These are phyloP conservation scores for Elgaria multicarinata DNA, from an alignment of 2,113 vertebrate genomes.

Conservation along the genomic window DNA sequence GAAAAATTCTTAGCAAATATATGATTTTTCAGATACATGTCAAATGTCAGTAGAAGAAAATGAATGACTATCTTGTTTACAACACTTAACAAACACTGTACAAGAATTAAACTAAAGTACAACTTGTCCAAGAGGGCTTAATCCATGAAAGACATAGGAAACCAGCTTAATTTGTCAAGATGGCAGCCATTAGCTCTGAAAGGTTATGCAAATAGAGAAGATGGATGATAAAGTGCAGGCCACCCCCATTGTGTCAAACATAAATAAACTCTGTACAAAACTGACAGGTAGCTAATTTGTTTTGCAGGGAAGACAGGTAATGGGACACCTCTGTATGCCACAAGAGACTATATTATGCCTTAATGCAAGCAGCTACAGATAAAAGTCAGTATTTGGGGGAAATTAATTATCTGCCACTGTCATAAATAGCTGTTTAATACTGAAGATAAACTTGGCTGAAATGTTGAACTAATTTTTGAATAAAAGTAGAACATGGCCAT, in stretches of 20 bases:
- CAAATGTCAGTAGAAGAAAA: slow-evolving; percentile 51
- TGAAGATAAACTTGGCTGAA: slow-evolving; percentile 40
- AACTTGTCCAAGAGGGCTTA: slow-evolving; percentile 69
- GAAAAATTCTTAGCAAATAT: not conserved
- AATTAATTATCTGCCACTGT: slow-evolving; percentile 29
- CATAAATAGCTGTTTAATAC: slow-evolving; percentile 23
- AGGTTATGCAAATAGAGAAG: slow-evolving; percentile 79
- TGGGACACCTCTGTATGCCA: slow-evolving; percentile 59
- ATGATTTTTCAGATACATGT: not conserved
- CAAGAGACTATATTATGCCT: slow-evolving; percentile 40
- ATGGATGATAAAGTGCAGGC: slow-evolving; percentile 77
- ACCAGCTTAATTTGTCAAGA: slow-evolving; percentile 77
- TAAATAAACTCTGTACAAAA: slow-evolving; percentile 68
- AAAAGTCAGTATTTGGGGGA: slow-evolving; percentile 17
- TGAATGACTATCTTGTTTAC: slow-evolving; percentile 46
- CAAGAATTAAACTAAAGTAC: slow-evolving; percentile 64
- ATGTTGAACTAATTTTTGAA: slow-evolving; percentile 7
- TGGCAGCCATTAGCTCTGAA: slow-evolving; percentile 74
- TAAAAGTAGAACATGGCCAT: slow-evolving; percentile 23
- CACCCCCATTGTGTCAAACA: slow-evolving; percentile 74
- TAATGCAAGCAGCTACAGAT: slow-evolving; percentile 38
- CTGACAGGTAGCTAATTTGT: slow-evolving; percentile 75
- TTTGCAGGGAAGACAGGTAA: slow-evolving; percentile 66
- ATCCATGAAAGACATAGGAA: slow-evolving; percentile 78
- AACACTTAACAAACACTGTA: slow-evolving; percentile 60